phyloP scores from a whole-genome alignment of 2,113 vertebrate genomes.

The Gadus macrocephalus region DNA sequence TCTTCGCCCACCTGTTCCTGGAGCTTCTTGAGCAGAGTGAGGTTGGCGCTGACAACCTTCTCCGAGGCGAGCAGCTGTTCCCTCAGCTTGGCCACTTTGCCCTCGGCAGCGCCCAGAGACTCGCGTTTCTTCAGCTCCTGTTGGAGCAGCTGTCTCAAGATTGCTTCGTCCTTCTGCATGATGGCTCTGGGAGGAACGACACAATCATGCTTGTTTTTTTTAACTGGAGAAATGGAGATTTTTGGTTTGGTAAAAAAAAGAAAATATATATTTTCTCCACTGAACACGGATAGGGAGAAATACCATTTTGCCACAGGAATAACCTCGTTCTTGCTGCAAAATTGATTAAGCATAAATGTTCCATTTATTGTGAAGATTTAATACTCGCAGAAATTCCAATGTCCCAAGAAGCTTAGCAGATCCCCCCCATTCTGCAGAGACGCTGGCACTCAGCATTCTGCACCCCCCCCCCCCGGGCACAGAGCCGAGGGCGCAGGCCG shows the following conservation, averaged over 20 bases:
- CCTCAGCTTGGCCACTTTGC: constrained; percentile 82
- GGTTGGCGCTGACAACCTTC: constrained; percentile 85
- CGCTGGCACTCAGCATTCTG: too few relatives aligned
- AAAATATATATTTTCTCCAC: too few relatives aligned
- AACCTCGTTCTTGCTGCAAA: too few relatives aligned
- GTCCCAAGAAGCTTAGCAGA: too few relatives aligned
- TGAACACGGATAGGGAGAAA: too few relatives aligned
- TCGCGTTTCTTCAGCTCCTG: constrained; percentile 93
- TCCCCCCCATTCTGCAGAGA: too few relatives aligned
- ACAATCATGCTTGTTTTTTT: too few relatives aligned
- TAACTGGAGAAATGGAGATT: background rate
- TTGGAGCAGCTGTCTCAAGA: constrained; percentile 84
- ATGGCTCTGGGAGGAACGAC: constrained; percentile 68
- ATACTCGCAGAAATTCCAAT: too few relatives aligned
- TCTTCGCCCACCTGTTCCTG: constrained; percentile 86
- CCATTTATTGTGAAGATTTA: too few relatives aligned
- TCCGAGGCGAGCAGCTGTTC: constrained; percentile 92
- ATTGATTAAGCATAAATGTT: too few relatives aligned
- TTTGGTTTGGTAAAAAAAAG: background rate
- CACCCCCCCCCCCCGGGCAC: too few relatives aligned
- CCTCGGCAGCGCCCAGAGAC: constrained; percentile 84
- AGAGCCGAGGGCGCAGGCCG: background rate
- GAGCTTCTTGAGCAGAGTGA: constrained; percentile 85
- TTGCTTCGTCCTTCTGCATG: constrained; percentile 85
- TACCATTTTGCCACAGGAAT: too few relatives aligned